phyloP scores from a whole-genome alignment of 1,140 invertebrate genomes.

The Periplaneta americana region DNA sequence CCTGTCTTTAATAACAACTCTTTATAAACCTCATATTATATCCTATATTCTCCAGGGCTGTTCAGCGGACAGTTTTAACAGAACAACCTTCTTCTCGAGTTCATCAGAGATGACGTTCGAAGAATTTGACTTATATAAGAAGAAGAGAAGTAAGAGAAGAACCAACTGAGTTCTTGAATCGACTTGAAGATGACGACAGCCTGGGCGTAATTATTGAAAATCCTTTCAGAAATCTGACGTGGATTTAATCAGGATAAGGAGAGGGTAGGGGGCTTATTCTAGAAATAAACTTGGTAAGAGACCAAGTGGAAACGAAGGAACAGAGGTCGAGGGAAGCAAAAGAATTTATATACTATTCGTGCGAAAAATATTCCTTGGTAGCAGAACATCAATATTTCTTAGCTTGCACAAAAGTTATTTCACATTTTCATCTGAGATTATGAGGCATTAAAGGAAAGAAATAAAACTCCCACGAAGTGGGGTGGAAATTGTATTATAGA shows the following conservation, averaged over 20 bases:
- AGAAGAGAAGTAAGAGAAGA: background rate
- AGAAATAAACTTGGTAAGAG: background rate
- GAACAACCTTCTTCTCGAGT: background rate
- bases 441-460: no score
- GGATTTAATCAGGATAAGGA: background rate
- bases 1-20: background rate
- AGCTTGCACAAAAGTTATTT: no score
- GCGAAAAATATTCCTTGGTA: no score
- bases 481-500: no score
- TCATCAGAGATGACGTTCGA: background rate
- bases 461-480: no score
- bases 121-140: background rate
- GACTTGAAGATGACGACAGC: background rate
- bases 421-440: no score
- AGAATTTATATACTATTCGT: no score
- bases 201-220: background rate
- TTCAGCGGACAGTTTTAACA: background rate
- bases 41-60: background rate
- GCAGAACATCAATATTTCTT: no score
- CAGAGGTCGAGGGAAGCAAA: no score
- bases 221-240: background rate
- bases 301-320: background rate
- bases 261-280: background rate
- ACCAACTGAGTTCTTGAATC: background rate
- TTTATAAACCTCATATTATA: background rate